These are phyloP conservation scores for Thereuonema tuberculata DNA, from an alignment of 1,140 invertebrate species.

Conservation along the genomic window DNA sequence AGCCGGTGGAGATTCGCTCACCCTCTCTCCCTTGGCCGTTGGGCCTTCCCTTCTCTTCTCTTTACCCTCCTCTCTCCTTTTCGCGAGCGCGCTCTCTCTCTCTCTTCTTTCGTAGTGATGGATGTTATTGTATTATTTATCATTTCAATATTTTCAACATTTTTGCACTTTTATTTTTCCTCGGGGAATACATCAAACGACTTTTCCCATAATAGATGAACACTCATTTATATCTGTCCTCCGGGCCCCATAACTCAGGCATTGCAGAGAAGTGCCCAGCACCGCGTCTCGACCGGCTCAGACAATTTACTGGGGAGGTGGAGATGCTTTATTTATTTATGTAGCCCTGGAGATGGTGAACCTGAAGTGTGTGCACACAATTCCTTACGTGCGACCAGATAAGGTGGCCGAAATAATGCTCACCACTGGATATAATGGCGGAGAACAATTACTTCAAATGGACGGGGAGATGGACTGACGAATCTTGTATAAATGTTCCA, in stretches of 20 bases:
- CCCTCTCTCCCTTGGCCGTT: background rate
- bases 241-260: conserved; percentile 4
- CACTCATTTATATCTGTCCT: conserved; percentile 10
- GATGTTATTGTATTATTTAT: conserved; percentile 11
- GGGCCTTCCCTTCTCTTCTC: background rate
- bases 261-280: background rate
- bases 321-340: background rate
- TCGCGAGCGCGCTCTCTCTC: background rate
- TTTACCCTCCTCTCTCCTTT: background rate
- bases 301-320: background rate
- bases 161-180: conserved; percentile 11
- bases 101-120: background rate
- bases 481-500: too few species aligned
- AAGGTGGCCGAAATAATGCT: too few species aligned
- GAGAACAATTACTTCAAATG: too few species aligned
- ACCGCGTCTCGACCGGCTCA: background rate
- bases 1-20: background rate
- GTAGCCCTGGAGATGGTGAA: conserved; percentile 1
- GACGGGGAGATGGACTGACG: too few species aligned
- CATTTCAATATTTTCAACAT: conserved; percentile 11
- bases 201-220: conserved; percentile 6
- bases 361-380: too few species aligned
- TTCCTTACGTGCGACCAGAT: too few species aligned
- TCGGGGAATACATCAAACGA: conserved; percentile 8
- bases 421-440: too few species aligned